phyloP scores from a whole-genome alignment of 2,113 vertebrate species.

The Pluvianellus socialis region DNA sequence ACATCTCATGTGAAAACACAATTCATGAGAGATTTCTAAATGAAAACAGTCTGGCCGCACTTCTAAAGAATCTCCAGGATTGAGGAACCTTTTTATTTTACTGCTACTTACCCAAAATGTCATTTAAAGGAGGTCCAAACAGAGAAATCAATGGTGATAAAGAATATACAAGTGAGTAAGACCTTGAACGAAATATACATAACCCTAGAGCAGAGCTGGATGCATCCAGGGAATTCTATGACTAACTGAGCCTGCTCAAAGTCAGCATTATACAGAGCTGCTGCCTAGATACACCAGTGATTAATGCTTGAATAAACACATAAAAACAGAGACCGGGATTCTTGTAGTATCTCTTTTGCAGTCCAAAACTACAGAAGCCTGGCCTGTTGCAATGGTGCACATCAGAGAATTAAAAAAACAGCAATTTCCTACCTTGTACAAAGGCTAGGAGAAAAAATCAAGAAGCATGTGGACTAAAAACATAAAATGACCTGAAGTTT shows the following conservation, averaged over 20 bases:
- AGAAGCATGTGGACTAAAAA: fast-evolving
- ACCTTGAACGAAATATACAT: background rate
- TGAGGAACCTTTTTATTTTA: background rate
- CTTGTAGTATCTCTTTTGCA: background rate
- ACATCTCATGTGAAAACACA: background rate
- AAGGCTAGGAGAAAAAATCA: background rate
- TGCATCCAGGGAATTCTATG: background rate
- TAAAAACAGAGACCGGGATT: background rate
- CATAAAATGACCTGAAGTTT: background rate
- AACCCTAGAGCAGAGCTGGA: background rate
- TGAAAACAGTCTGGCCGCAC: background rate
- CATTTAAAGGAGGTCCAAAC: background rate
- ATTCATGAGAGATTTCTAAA: background rate
- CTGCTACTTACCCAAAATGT: background rate
- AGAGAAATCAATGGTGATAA: background rate
- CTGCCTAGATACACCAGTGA: background rate
- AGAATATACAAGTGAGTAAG: background rate
- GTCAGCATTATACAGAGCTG: background rate
- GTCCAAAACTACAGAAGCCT: background rate
- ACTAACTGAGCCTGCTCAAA: background rate
- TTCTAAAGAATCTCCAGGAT: background rate
- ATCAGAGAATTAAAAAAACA: background rate
- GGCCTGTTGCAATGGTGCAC: background rate
- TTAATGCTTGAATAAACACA: background rate
- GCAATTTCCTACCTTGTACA: background rate